A percentile compares a stretch with the other conserved stretches of the same genome.
Conservation (phyloP, 2,888 invertebrate genomes). For the Congeria kusceri region DNA sequence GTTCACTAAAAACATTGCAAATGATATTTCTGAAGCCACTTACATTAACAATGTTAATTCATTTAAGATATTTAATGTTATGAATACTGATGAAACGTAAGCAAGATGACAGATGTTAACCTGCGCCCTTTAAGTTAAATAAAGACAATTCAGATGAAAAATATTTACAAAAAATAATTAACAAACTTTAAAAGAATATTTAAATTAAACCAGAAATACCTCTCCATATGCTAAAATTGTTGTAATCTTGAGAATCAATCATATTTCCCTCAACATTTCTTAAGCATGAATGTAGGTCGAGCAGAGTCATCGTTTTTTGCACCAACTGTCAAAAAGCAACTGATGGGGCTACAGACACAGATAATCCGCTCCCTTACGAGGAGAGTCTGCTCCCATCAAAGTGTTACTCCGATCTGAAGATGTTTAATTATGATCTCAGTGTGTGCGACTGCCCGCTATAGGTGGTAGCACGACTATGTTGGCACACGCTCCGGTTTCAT, state of each 20-base stretch:
- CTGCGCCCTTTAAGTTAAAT: constrained; percentile 34
- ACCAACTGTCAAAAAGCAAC: constrained; percentile 65
- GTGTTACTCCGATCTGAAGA: constrained; percentile 68
- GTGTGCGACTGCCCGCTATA: constrained; percentile 69
- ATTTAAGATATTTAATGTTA: constrained; percentile 36
- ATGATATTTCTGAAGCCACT: neutral
- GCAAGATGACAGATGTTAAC: constrained; percentile 24
- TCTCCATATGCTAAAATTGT: constrained; percentile 78
- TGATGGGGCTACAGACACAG: constrained; percentile 52
- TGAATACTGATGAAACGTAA: constrained; percentile 57
- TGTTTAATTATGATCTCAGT: constrained; percentile 65
- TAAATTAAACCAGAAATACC: constrained; percentile 72
- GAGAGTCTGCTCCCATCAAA: constrained; percentile 65
- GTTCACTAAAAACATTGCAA: constrained; percentile 31
- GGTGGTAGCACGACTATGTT: constrained; percentile 72
- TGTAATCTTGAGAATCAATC: constrained; percentile 73
- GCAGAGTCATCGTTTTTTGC: constrained; percentile 76
- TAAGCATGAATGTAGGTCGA: constrained; percentile 79
- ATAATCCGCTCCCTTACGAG: constrained; percentile 36
- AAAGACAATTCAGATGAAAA: neutral
- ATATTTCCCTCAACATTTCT: constrained; percentile 74
- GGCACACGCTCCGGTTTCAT: constrained; percentile 79
- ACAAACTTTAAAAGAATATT: constrained; percentile 33
- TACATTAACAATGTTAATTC: constrained; percentile 7
- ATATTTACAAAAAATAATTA: neutral